phyloP scores from a whole-genome alignment of 2,888 invertebrate species.

The Rhamphomyia laevipes region DNA sequence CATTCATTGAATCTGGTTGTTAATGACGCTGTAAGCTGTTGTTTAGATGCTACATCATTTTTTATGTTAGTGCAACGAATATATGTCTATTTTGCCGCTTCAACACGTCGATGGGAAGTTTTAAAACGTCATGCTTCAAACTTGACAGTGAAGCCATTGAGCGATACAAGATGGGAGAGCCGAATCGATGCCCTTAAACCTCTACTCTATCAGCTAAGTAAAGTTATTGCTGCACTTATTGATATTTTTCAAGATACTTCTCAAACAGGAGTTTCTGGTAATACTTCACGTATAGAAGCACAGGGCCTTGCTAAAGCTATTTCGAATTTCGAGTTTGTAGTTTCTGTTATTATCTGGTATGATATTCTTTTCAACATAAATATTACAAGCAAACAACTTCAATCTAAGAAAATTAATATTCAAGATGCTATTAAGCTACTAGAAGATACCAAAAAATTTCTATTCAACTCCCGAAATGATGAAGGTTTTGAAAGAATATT shows the following conservation, averaged over 20 bases:
- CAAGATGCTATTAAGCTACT: not conserved
- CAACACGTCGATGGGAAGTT: slow-evolving; percentile 15
- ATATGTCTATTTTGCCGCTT: slow-evolving; percentile 20
- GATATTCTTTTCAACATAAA: not conserved
- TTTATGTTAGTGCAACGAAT: slow-evolving; percentile 19
- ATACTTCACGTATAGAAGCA: not conserved
- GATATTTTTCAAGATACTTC: not conserved
- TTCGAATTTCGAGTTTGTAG: not conserved
- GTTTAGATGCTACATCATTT: slow-evolving; percentile 15
- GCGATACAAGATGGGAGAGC: slow-evolving; percentile 7
- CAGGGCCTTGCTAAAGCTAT: not conserved
- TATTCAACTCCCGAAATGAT: not conserved
- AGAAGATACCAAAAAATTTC: not conserved
- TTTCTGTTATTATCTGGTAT: not conserved
- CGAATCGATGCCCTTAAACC: slow-evolving; percentile 2
- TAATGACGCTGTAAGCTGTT: slow-evolving; percentile 19
- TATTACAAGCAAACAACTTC: not conserved
- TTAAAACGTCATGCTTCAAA: slow-evolving; percentile 6
- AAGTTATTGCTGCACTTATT: not conserved
- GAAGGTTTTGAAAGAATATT: not conserved
- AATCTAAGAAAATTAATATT: not conserved
- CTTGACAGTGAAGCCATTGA: slow-evolving; percentile 7
- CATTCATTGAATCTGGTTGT: slow-evolving; percentile 22
- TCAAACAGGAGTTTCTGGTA: not conserved
- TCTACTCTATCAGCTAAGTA: not conserved